Conservation (phyloP, 2,797 vertebrate species). For the Pseudocheirus occidentalis region DNA sequence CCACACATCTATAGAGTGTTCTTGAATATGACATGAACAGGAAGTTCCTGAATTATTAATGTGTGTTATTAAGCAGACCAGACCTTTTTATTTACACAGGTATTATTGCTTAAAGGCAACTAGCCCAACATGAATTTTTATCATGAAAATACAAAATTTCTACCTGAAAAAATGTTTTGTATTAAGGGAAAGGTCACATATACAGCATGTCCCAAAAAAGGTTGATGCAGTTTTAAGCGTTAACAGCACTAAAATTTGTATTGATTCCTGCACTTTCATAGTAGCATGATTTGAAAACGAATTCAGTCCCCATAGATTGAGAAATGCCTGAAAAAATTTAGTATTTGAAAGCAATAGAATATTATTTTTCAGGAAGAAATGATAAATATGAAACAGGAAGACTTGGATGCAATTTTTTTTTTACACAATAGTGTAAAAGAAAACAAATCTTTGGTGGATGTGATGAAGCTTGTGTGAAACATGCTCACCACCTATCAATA, state of each 20-base stretch:
- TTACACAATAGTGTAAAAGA: neutral
- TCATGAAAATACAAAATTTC: neutral
- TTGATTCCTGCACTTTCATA: neutral
- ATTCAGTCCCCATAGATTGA: neutral
- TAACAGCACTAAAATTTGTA: neutral
- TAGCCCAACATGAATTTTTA: neutral
- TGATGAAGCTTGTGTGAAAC: neutral
- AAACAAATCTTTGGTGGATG: neutral
- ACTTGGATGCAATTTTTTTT: neutral
- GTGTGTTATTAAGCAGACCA: neutral
- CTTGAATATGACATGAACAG: slow-evolving; percentile 9
- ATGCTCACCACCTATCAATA: neutral
- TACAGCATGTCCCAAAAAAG: neutral
- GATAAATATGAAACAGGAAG: neutral
- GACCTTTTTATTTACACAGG: slow-evolving; percentile 20
- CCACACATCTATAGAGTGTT: neutral
- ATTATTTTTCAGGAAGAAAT: neutral
- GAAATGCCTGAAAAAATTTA: neutral
- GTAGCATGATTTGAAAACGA: neutral
- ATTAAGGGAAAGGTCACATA: neutral
- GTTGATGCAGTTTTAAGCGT: neutral
- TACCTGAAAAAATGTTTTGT: slow-evolving; percentile 19
- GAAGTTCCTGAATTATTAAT: slow-evolving; percentile 42
- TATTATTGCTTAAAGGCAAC: neutral
- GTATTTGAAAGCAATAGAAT: neutral